Percentiles rank a stretch among this genome's conserved stretches.
phyloP scores from a whole-genome alignment of 1,140 invertebrate genomes.

The Anoplolepis gracilipes region DNA sequence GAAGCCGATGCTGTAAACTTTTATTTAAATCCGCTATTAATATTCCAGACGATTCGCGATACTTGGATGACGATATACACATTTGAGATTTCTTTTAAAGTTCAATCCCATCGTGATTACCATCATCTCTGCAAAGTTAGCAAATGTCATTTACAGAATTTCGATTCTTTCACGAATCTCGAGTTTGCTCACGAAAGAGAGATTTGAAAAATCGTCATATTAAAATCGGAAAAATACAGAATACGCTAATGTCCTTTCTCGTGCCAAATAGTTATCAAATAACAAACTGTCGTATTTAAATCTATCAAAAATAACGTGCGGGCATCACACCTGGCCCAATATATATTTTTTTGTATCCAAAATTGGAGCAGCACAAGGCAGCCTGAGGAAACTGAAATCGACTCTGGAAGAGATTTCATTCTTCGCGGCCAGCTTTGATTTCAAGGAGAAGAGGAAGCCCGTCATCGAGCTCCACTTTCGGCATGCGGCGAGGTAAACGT shows the following conservation, averaged over 20 bases:
- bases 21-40: constrained; percentile 52
- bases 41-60: constrained; percentile 46
- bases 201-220: too few species aligned
- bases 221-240: neutral
- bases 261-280: neutral
- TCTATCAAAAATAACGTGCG: too few species aligned
- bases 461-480: constrained; percentile 75
- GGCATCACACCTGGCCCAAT: too few species aligned
- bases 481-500: constrained; percentile 71
- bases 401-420: neutral
- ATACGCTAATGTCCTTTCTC: neutral
- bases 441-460: constrained; percentile 31
- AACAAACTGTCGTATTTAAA: too few species aligned
- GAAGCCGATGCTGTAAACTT: constrained; percentile 26
- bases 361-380: too few species aligned
- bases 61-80: constrained; percentile 18
- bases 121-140: neutral
- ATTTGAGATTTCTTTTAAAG: constrained; percentile 37
- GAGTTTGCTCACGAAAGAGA: too few species aligned
- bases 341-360: too few species aligned
- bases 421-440: neutral
- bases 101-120: constrained; percentile 9
- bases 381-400: neutral
- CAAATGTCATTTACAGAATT: neutral
- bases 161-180: too few species aligned